Base-by-base conservation (phyloP, 2,797 vertebrate genomes). In the Pogonophryne albipinna region DNA sequence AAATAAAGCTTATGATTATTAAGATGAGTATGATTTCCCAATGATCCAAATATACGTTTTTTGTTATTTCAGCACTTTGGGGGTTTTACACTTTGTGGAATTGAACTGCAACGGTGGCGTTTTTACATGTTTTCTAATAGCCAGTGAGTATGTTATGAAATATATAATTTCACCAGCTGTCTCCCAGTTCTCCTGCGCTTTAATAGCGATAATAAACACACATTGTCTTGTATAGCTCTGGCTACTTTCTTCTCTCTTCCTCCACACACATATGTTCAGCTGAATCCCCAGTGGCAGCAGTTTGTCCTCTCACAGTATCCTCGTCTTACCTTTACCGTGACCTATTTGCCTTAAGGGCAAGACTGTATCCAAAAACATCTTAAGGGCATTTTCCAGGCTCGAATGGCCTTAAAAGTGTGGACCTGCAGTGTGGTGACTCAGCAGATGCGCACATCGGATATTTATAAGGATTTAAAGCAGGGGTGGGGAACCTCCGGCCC, bases 401-500 rank as follows among this genome's bases (percentile, higher is more conserved):
- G 15, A 71, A 51, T 70, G 75, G 64, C 80, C 78, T 81, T 11
- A 53, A 78, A 87, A 82, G 81, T 79, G 79, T 66, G 75, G 74
- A 74, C 60, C 19, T 45, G 49, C 67, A 75, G 62, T 17, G 70
- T 42, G 53, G 65, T 87, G 84, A 90, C 76, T 91, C 84, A 10
- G 63, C 65, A 73, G 44, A 27, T 55, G 51, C 19, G 46, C n/a
- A 38, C 34, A 38, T 69, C 27, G 64, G 51, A 55, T 83, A 74
- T 88, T 81, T 66, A 76, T 66, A 14, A 79, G 58, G 71, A 66
- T 56, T 66, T 71, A 64, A 82, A 71, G n/a, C n/a, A n/a, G n/a
- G n/a, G n/a, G n/a, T n/a, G n/a, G n/a, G n/a, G n/a, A n/a, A n/a
- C n/a, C n/a, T n/a, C n/a, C n/a, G n/a, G n/a, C n/a, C n/a, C n/a